phyloP scores from a whole-genome alignment of 2,888 invertebrate species.

The Elmis aenea region DNA sequence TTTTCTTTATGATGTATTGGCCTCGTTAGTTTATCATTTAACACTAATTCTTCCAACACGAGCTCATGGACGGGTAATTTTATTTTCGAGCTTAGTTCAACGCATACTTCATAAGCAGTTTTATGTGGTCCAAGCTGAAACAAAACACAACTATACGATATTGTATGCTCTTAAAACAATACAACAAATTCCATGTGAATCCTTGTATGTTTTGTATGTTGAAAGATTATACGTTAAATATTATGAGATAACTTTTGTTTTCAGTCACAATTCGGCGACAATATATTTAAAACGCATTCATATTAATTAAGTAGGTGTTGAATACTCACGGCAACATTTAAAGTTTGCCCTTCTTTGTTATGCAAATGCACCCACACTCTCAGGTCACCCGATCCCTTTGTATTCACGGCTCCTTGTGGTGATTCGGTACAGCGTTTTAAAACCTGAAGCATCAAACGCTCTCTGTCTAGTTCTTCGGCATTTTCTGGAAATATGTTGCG shows the following conservation, averaged over 20 bases:
- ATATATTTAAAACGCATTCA: neutral
- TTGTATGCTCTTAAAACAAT: no score
- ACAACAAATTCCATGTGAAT: no score
- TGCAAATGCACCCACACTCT: slow-evolving; percentile 74
- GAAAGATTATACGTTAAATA: no score
- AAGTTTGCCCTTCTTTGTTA: slow-evolving; percentile 55
- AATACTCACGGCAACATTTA: slow-evolving; percentile 58
- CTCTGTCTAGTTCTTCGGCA: slow-evolving; percentile 67
- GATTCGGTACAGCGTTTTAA: slow-evolving; percentile 62
- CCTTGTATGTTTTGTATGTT: no score
- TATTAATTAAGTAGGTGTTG: neutral
- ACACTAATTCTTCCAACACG: slow-evolving; percentile 75
- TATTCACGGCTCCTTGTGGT: slow-evolving; percentile 54
- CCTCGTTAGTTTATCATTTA: slow-evolving; percentile 67
- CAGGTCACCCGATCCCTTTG: slow-evolving; percentile 71
- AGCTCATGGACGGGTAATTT: slow-evolving; percentile 62
- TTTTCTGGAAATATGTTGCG: slow-evolving; percentile 77
- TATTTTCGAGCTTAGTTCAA: slow-evolving; percentile 63
- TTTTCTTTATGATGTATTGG: slow-evolving; percentile 74
- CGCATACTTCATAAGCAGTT: slow-evolving; percentile 69
- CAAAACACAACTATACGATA: slow-evolving; percentile 16
- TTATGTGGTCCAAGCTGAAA: slow-evolving; percentile 70
- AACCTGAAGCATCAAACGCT: slow-evolving; percentile 70
- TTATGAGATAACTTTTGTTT: no score
- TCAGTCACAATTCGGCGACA: no score